A percentile compares a stretch with the other conserved stretches of the same genome.
Conservation (phyloP, 2,888 invertebrate genomes). For the Nezara viridula region DNA sequence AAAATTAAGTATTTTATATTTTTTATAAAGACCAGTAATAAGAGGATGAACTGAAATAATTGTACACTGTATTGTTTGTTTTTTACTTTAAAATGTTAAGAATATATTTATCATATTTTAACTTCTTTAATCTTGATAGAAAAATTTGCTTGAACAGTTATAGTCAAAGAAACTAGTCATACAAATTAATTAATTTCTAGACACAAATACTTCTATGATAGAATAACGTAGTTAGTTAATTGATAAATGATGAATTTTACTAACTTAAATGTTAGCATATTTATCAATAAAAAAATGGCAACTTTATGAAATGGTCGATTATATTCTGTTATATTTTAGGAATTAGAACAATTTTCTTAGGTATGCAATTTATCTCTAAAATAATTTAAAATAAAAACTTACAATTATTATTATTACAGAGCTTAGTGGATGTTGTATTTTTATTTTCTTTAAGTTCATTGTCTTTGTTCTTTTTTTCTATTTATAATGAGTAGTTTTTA, state of each 20-base stretch:
- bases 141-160: background rate
- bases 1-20: slow-evolving; percentile 10
- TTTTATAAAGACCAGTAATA: background rate
- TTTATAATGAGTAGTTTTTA: background rate
- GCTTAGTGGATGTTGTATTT: background rate
- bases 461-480: background rate
- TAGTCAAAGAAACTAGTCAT: background rate
- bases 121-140: background rate
- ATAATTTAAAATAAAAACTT: background rate
- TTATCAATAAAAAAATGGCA: background rate
- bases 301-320: background rate
- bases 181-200: background rate
- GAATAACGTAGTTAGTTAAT: background rate
- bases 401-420: background rate
- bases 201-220: background rate
- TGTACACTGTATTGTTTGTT: background rate
- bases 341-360: background rate
- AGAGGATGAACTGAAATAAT: background rate
- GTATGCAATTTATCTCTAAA: background rate
- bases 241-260: background rate
- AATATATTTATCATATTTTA: background rate
- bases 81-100: background rate
- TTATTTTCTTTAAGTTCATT: background rate
- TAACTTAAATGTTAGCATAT: background rate
- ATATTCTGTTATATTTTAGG: background rate